A percentile compares a stretch with the other conserved stretches of the same genome.
Conservation (phyloP, 2,888 invertebrate genomes). For the Drosophila monieri region DNA sequence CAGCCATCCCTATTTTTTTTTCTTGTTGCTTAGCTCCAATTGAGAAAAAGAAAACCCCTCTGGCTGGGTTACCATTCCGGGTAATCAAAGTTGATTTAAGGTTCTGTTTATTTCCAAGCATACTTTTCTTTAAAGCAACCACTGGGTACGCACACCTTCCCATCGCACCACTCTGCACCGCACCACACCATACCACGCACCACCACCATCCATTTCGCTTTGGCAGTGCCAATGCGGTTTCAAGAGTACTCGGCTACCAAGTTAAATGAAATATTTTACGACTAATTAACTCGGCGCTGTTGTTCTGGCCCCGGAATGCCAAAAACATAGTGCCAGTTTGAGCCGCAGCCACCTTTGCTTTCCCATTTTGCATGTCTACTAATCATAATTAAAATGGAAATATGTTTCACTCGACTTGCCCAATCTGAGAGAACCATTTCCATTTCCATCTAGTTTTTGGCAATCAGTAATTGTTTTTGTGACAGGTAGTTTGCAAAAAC, state of each 20-base stretch:
- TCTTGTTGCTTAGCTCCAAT: neutral
- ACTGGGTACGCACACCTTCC: neutral
- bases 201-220: constrained; percentile 2
- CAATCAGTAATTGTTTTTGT: constrained; percentile 5
- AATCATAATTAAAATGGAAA: constrained; percentile 6
- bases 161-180: neutral
- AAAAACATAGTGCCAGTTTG: neutral
- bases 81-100: constrained; percentile 27
- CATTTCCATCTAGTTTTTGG: neutral
- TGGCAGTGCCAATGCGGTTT: constrained; percentile 5
- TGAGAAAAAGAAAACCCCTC: neutral
- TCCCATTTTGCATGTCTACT: constrained; percentile 1
- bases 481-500: neutral
- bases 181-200: neutral
- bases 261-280: constrained; percentile 8
- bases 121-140: constrained; percentile 5
- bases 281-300: constrained; percentile 2
- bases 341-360: neutral
- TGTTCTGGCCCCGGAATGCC: neutral
- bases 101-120: constrained; percentile 5
- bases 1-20: neutral
- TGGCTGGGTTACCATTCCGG: constrained; percentile 8
- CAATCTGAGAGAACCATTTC: neutral
- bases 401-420: neutral
- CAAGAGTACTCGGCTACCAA: constrained; percentile 1